Conservation (phyloP, 2,113 vertebrate genomes). For the Furnarius figulus region DNA sequence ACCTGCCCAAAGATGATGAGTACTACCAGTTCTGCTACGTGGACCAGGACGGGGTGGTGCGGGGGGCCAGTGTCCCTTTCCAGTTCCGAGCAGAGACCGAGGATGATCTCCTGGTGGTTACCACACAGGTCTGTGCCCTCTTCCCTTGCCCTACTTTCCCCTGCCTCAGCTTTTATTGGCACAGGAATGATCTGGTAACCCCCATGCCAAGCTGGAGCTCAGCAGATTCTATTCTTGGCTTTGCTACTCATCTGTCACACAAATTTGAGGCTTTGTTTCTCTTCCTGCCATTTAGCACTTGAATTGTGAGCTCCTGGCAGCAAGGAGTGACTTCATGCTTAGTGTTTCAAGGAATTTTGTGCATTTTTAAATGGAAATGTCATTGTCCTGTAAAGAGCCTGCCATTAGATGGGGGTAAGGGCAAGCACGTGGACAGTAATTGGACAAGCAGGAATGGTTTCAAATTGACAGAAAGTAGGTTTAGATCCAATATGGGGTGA, state of each 20-base stretch:
- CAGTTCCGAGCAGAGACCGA: constrained; percentile 68
- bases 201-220: not conserved
- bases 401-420: not conserved
- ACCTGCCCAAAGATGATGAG: constrained; percentile 76
- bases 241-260: not conserved
- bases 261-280: not conserved
- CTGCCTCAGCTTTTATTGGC: not conserved
- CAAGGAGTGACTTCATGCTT: accelerated
- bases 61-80: constrained; percentile 74
- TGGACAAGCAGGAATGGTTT: not conserved
- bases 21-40: constrained; percentile 81
- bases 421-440: not conserved
- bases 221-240: not conserved
- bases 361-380: not conserved
- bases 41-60: constrained; percentile 68
- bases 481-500: not conserved
- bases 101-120: constrained; percentile 74
- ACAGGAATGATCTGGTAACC: not conserved
- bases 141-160: not conserved
- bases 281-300: not conserved
- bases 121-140: constrained; percentile 58
- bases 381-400: not conserved
- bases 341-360: not conserved
- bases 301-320: not conserved
- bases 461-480: not conserved